phyloP scores from a whole-genome alignment of 35 echinoderm and acorn worm species.

The Holothuria glaberrima region DNA sequence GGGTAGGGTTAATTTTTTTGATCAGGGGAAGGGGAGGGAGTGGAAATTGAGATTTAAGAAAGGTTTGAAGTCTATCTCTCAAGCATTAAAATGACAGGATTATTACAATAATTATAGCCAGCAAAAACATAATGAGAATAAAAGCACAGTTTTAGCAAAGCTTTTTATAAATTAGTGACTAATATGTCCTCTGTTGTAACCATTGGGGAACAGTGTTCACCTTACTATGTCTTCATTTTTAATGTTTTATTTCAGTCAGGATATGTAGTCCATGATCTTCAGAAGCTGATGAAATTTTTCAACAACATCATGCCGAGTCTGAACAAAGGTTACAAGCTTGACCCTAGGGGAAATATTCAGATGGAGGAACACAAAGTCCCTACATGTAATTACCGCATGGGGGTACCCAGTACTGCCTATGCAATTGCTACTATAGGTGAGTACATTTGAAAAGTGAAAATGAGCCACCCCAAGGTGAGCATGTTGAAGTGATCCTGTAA shows the following conservation, averaged over 20 bases:
- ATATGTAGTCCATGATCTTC: constrained; percentile 75
- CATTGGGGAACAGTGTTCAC: neutral
- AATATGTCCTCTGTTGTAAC: too few species aligned
- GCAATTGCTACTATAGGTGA: constrained; percentile 84
- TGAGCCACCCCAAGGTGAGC: too few species aligned
- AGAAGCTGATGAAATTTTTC: constrained; percentile 65
- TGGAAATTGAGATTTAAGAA: too few species aligned
- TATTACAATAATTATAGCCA: too few species aligned
- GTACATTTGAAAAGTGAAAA: too few species aligned
- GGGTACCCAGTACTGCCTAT: constrained; percentile 80
- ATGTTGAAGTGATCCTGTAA: too few species aligned
- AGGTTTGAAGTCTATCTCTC: too few species aligned
- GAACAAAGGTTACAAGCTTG: constrained; percentile 8
- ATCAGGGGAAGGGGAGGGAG: too few species aligned
- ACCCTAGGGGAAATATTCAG: constrained; percentile 38
- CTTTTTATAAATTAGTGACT: too few species aligned
- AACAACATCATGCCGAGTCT: constrained; percentile 70
- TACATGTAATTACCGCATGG: constrained; percentile 85
- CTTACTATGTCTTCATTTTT: neutral
- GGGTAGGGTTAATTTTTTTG: too few species aligned
- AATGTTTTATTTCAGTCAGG: constrained; percentile 57
- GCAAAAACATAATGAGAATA: neutral
- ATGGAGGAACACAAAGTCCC: constrained; percentile 87
- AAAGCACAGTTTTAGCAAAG: neutral
- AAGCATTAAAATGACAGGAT: too few species aligned